A percentile compares a stretch with the other conserved stretches of the same genome.
These are phyloP conservation scores for Psilanteris sp. DNA, from an alignment of 1,140 invertebrate genomes.

Conservation along the genomic window DNA sequence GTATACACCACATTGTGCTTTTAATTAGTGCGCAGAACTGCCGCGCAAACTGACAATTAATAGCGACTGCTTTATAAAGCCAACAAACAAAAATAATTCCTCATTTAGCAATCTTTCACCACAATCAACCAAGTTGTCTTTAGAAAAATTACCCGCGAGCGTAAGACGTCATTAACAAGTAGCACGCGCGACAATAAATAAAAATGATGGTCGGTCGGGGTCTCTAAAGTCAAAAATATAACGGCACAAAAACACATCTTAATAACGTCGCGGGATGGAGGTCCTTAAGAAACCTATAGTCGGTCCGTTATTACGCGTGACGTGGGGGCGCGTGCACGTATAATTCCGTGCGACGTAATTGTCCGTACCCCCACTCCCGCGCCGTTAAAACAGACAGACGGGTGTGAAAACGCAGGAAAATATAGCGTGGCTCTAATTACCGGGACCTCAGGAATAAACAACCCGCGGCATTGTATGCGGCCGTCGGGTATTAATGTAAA, in stretches of 20 bases:
- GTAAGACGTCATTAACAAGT: constrained; percentile 43
- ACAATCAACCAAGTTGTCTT: neutral
- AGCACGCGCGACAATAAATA: constrained; percentile 4
- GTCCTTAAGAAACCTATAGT: constrained; percentile 32
- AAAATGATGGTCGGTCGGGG: constrained; percentile 5
- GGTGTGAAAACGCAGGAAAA: constrained; percentile 44
- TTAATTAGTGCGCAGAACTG: constrained; percentile 1
- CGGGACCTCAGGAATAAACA: constrained; percentile 44
- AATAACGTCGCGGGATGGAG: constrained; percentile 22
- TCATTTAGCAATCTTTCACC: neutral
- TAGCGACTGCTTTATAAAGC: neutral
- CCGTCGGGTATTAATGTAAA: constrained; percentile 55
- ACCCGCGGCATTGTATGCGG: constrained; percentile 41
- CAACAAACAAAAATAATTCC: neutral
- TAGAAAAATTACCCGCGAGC: constrained; percentile 16
- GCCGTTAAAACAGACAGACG: constrained; percentile 27
- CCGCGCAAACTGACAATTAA: constrained; percentile 27
- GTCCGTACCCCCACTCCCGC: neutral
- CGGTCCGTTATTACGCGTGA: constrained; percentile 12
- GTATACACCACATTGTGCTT: constrained; percentile 13
- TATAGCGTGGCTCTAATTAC: constrained; percentile 47
- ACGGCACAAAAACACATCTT: constrained; percentile 21
- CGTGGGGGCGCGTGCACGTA: constrained; percentile 13
- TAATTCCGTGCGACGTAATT: constrained; percentile 20
- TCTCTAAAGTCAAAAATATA: too few species aligned